A percentile compares a stretch with the other conserved stretches of the same genome.
Evolutionary conservation across 2,797 vertebrate species (phyloP).

Genomic region (Pogoniulus pusillus): DNA sequence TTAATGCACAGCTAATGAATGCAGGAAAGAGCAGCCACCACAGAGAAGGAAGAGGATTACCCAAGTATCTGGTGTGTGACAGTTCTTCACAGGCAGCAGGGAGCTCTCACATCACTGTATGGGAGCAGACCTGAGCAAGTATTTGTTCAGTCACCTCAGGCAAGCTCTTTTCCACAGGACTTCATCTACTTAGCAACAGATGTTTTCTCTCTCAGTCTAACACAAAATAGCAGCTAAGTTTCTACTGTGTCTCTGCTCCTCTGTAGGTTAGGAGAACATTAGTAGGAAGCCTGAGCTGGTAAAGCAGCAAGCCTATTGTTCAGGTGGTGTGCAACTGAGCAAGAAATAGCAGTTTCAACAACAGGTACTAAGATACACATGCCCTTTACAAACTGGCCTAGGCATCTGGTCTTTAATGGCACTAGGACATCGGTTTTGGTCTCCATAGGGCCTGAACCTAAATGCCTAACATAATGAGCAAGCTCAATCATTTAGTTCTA

Average conservation of each 20-base stretch:
- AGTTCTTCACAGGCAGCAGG: neutral
- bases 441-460: neutral
- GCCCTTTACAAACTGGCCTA: neutral
- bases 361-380: neutral
- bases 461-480: neutral
- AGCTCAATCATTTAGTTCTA: neutral
- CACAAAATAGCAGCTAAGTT: neutral
- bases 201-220: neutral
- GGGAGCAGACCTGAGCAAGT: neutral
- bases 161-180: neutral
- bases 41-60: neutral
- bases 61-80: accelerated
- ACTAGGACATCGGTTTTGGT: neutral
- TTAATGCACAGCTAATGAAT: neutral
- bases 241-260: neutral
- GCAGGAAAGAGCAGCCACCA: neutral
- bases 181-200: neutral
- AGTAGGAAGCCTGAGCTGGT: neutral
- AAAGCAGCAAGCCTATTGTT: neutral
- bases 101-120: neutral
- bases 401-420: neutral
- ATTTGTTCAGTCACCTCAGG: neutral
- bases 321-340: neutral
- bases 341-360: neutral
- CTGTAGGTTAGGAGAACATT: neutral